Conservation (phyloP, 2,888 invertebrate genomes). For the Drosophila cognata region DNA sequence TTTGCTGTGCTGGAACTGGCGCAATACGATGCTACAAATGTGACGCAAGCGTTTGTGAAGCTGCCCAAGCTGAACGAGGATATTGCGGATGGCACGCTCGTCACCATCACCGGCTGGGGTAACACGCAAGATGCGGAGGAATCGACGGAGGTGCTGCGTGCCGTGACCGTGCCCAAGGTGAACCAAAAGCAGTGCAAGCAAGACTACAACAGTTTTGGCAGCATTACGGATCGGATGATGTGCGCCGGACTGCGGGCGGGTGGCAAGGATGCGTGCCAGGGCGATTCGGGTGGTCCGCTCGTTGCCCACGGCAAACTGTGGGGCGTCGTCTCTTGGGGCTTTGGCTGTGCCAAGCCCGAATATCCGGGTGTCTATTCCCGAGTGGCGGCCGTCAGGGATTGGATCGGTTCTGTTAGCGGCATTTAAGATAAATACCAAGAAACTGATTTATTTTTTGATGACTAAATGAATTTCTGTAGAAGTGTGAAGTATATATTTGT, state of each 20-base stretch:
- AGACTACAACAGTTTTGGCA: slow-evolving; percentile 68
- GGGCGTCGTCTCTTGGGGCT: slow-evolving; percentile 84
- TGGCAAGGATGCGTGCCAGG: slow-evolving; percentile 82
- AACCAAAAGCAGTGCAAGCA: slow-evolving; percentile 68
- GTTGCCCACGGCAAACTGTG: slow-evolving; percentile 61
- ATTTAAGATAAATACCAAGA: slow-evolving; percentile 21
- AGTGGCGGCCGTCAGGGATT: slow-evolving; percentile 74
- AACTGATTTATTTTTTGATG: background rate
- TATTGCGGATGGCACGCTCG: slow-evolving; percentile 68
- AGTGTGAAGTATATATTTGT: background rate
- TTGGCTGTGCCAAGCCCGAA: slow-evolving; percentile 78
- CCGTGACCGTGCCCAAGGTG: slow-evolving; percentile 75
- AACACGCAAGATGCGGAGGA: slow-evolving; percentile 70
- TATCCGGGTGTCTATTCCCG: slow-evolving; percentile 81
- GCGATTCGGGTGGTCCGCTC: slow-evolving; percentile 83
- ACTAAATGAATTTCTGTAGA: background rate
- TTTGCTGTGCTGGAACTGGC: slow-evolving; percentile 84
- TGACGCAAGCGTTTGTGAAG: slow-evolving; percentile 63
- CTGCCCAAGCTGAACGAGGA: slow-evolving; percentile 70
- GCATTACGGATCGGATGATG: slow-evolving; percentile 80
- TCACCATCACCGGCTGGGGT: slow-evolving; percentile 83
- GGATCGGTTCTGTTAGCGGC: slow-evolving; percentile 65
- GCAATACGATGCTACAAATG: slow-evolving; percentile 45
- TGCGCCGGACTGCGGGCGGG: slow-evolving; percentile 80
- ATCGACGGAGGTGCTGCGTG: slow-evolving; percentile 60